These are phyloP conservation scores for Mungos mungo DNA, from an alignment of 2,113 vertebrate species.

Conservation along the genomic window DNA sequence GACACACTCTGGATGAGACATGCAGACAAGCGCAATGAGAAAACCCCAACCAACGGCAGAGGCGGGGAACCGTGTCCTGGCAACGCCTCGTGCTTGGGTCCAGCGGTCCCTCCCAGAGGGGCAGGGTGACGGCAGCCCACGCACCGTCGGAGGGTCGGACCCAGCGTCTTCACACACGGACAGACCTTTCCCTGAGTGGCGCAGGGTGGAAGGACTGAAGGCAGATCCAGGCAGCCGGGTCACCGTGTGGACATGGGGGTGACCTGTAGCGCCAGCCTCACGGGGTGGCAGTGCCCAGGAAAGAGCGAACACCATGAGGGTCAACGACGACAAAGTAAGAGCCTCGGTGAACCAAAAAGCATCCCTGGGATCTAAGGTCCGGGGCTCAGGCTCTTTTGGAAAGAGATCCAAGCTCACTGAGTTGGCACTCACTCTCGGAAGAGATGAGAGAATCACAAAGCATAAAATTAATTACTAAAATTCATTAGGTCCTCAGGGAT, in stretches of 20 bases:
- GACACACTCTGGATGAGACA: not conserved
- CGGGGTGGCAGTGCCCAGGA: rapidly evolving
- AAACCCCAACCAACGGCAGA: not conserved
- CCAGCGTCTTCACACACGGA: not conserved
- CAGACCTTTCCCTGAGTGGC: not conserved
- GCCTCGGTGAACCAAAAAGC: not conserved
- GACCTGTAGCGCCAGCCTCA: rapidly evolving
- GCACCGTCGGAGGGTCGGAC: not conserved
- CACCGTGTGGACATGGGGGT: rapidly evolving
- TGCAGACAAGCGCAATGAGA: not conserved
- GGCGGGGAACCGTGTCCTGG: not conserved
- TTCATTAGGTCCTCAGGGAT: not conserved
- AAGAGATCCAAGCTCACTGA: not conserved
- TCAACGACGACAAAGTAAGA: rapidly evolving
- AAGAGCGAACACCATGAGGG: rapidly evolving
- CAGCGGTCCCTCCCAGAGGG: not conserved
- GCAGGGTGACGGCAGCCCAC: not conserved
- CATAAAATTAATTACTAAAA: not conserved
- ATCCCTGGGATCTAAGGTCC: too few relatives aligned
- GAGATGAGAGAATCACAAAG: not conserved
- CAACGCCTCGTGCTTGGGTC: rapidly evolving
- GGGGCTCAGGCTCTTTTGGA: not conserved
- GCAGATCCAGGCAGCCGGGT: not conserved
- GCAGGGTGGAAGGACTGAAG: not conserved
- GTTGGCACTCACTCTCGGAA: not conserved